A percentile compares a stretch with the other conserved stretches of the same genome.
phyloP scores from a whole-genome alignment of 2,888 invertebrate species.

The Drosophila demipolita region DNA sequence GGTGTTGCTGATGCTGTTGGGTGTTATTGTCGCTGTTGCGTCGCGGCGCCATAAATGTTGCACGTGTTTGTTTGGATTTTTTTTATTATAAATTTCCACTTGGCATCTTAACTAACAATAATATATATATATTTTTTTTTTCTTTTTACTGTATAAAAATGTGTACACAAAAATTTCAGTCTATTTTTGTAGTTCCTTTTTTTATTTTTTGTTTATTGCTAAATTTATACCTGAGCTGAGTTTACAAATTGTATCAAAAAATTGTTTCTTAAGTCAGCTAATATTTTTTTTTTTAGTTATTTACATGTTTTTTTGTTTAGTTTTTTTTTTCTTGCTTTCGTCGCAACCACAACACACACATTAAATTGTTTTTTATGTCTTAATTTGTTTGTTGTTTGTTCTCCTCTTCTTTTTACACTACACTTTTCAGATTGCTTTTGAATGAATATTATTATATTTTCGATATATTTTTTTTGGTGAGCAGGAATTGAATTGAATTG shows the following conservation, averaged over 20 bases:
- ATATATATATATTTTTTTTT: neutral
- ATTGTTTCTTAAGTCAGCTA: conserved; percentile 36
- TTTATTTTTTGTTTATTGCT: conserved; percentile 34
- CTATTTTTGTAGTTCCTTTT: conserved; percentile 40
- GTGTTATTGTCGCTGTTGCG: conserved; percentile 82
- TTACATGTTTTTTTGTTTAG: conserved; percentile 39
- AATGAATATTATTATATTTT: conserved; percentile 16
- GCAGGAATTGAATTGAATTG: conserved; percentile 41
- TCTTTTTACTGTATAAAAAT: conserved; percentile 49
- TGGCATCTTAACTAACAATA: conserved; percentile 16
- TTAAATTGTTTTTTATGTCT: conserved; percentile 32
- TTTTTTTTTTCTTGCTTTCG: conserved; percentile 12
- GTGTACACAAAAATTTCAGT: conserved; percentile 60
- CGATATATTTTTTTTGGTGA: conserved; percentile 40
- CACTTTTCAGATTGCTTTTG: conserved; percentile 36
- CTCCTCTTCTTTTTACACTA: conserved; percentile 25
- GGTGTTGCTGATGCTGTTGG: conserved; percentile 77
- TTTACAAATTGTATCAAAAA: conserved; percentile 76
- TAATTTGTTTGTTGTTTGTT: conserved; percentile 3
- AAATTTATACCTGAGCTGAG: conserved; percentile 71
- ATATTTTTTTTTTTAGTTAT: conserved; percentile 21
- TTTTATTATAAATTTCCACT: conserved; percentile 18
- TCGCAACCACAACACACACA: conserved; percentile 47
- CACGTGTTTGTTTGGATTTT: conserved; percentile 26
- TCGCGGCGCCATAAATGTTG: conserved; percentile 86